Conservation (phyloP, 2,797 vertebrate genomes). For the Denticeps clupeoides region DNA sequence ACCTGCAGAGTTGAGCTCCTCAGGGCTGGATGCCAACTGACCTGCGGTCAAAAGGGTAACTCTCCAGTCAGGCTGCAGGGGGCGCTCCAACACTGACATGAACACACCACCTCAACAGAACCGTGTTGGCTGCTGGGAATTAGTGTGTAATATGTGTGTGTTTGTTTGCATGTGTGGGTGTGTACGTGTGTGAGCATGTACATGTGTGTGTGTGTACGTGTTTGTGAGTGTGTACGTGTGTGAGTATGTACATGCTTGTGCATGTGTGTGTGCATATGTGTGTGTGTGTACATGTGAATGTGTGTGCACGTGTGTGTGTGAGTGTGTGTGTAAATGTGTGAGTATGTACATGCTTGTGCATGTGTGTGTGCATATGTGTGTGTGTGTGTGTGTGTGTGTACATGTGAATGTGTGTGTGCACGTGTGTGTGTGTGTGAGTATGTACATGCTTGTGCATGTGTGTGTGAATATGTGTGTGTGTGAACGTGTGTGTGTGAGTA, state of each 20-base stretch:
- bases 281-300: conserved; percentile 7
- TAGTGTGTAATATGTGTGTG: no score
- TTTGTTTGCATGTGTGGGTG: neutral
- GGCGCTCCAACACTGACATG: conserved; percentile 17
- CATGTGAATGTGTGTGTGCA: neutral
- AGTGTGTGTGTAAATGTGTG: conserved; percentile 2
- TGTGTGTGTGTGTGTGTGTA: neutral
- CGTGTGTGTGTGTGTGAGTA: neutral
- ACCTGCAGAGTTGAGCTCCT: neutral
- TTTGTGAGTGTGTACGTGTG: conserved; percentile 15
- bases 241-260: conserved; percentile 2
- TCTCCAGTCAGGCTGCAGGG: conserved; percentile 24
- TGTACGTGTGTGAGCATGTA: neutral
- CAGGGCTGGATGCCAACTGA: no score
- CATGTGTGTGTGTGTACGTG: no score
- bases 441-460: neutral
- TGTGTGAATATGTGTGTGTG: neutral
- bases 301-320: neutral
- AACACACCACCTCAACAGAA: no score
- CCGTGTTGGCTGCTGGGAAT: no score
- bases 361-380: neutral
- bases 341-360: conserved; percentile 8
- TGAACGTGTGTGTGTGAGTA: neutral
- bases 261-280: neutral
- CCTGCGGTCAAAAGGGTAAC: no score